A percentile compares a stretch with the other conserved stretches of the same genome.
These are phyloP conservation scores for Sturnira hondurensis DNA, from an alignment of 2,113 vertebrate genomes.

Conservation along the genomic window DNA sequence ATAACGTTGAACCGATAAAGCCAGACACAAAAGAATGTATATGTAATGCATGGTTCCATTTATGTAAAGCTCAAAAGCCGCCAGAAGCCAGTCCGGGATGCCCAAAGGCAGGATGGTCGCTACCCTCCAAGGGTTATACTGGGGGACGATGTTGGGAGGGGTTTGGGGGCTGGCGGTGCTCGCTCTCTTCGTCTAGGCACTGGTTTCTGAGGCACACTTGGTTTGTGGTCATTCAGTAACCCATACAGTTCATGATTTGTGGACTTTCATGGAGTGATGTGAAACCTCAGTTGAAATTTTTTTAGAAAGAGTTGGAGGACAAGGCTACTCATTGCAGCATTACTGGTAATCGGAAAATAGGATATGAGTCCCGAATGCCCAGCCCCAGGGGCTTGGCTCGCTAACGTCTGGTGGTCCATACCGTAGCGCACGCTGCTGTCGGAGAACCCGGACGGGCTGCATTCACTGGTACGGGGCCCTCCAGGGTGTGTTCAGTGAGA, in stretches of 20 bases:
- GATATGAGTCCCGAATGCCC: not conserved
- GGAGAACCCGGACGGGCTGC: not conserved
- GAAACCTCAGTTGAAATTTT: not conserved
- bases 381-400: not conserved
- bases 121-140: not conserved
- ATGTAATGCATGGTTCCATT: not conserved
- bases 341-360: not conserved
- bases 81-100: not conserved
- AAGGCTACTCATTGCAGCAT: not conserved
- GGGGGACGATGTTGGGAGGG: not conserved
- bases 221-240: not conserved
- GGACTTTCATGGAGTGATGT: not conserved
- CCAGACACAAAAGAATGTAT: not conserved
- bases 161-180: not conserved
- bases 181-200: not conserved
- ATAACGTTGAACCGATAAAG: not conserved
- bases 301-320: not conserved
- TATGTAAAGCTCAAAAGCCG: not conserved
- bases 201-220: not conserved
- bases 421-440: not conserved
- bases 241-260: not conserved
- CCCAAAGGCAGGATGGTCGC: not conserved
- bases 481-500: not conserved
- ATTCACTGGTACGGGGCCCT: not conserved
- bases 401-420: not conserved